These are phyloP conservation scores for Macrotis lagotis DNA, from an alignment of 2,113 vertebrate species.

Conservation along the genomic window DNA sequence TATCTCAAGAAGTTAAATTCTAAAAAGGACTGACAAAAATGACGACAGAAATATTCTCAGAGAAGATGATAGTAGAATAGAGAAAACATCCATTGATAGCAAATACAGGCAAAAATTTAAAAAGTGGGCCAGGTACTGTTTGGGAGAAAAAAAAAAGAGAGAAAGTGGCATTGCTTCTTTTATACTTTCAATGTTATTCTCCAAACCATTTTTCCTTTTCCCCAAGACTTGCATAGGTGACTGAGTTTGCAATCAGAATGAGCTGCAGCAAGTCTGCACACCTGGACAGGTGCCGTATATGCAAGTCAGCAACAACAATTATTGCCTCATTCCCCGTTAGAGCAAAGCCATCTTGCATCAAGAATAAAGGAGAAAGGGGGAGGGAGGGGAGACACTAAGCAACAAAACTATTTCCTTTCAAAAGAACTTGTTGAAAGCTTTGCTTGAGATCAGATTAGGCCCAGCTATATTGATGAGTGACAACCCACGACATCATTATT, in stretches of 20 bases:
- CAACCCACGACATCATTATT: neutral
- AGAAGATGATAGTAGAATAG: neutral
- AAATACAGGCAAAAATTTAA: neutral
- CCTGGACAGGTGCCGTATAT: conserved; percentile 17
- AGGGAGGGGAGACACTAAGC: conserved; percentile 25
- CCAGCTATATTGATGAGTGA: neutral
- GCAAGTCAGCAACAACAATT: conserved; percentile 49
- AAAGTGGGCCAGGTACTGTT: conserved; percentile 1
- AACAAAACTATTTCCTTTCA: conserved; percentile 53
- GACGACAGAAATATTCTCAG: conserved; percentile 21
- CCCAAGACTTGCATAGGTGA: neutral
- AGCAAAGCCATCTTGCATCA: conserved; percentile 38
- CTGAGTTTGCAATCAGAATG: neutral
- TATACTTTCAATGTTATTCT: conserved; percentile 28
- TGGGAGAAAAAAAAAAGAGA: conserved; percentile 34
- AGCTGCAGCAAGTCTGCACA: conserved; percentile 46
- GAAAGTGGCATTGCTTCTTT: neutral
- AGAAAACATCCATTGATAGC: neutral
- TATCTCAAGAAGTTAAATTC: conserved; percentile 1
- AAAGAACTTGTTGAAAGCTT: conserved; percentile 62
- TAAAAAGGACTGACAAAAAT: neutral
- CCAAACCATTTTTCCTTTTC: neutral
- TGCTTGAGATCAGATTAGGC: conserved; percentile 55
- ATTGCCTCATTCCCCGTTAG: conserved; percentile 35
- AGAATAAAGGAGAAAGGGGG: neutral